Evolutionary conservation across 2,113 vertebrate genomes (phyloP).

Genomic region (Seriola quinqueradiata): DNA sequence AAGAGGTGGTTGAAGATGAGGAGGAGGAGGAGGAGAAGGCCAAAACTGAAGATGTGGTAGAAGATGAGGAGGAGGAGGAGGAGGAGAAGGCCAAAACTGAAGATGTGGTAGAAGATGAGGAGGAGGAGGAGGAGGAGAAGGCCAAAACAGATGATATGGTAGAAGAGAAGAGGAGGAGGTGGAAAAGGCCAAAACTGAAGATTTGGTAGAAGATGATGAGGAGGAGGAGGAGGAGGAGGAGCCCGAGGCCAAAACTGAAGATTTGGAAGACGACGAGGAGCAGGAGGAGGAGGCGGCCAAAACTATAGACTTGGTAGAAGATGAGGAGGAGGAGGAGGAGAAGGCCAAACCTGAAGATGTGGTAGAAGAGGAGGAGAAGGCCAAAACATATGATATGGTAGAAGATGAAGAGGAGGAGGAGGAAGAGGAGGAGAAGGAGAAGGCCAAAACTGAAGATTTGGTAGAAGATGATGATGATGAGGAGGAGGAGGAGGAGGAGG

Average conservation of each 20-base stretch:
- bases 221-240: slow-evolving; percentile 18
- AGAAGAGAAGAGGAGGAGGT: background rate
- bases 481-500: slow-evolving; percentile 1
- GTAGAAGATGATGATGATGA: background rate
- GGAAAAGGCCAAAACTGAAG: background rate
- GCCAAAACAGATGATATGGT: background rate
- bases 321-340: background rate
- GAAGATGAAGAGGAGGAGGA: background rate
- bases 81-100: slow-evolving; percentile 2
- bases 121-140: background rate
- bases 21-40: slow-evolving; percentile 3
- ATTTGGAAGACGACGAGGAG: background rate
- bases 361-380: background rate
- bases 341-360: background rate
- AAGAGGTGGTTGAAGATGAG: background rate
- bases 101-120: background rate
- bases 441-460: background rate
- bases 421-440: background rate
- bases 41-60: background rate
- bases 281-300: background rate
- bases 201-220: background rate
- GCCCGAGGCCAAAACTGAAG: background rate
- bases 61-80: slow-evolving; percentile 3
- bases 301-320: background rate
- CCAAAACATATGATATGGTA: background rate